phyloP scores from a whole-genome alignment of 1,140 invertebrate genomes.

The Mamestra configurata region DNA sequence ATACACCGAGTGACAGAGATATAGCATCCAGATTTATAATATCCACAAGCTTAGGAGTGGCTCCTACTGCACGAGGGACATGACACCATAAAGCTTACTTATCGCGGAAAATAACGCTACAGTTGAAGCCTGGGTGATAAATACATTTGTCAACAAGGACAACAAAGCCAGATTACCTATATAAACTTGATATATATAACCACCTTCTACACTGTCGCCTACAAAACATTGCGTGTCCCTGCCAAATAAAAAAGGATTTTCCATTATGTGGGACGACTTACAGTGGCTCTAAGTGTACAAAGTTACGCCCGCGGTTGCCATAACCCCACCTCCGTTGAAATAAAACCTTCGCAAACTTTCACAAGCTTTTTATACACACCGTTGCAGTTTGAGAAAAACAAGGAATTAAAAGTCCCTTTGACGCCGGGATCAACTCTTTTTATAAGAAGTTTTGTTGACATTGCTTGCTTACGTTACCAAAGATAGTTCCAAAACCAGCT shows the following conservation, averaged over 20 bases:
- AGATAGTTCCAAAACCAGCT: neutral
- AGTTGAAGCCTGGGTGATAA: constrained; percentile 43
- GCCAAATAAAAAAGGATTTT: constrained; percentile 71
- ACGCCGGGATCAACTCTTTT: constrained; percentile 35
- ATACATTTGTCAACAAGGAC: constrained; percentile 45
- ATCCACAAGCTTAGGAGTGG: constrained; percentile 15
- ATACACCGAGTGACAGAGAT: constrained; percentile 6
- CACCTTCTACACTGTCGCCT: constrained; percentile 47
- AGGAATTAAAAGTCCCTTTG: constrained; percentile 57
- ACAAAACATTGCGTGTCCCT: constrained; percentile 67
- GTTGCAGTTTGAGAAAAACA: constrained; percentile 60
- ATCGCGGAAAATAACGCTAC: constrained; percentile 33
- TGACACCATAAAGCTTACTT: constrained; percentile 37
- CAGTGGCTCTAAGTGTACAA: constrained; percentile 67
- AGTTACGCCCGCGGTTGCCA: constrained; percentile 66
- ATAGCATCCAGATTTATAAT: neutral
- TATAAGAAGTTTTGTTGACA: constrained; percentile 16
- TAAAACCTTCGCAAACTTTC: constrained; percentile 67
- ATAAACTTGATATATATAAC: constrained; percentile 45
- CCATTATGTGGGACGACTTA: constrained; percentile 73
- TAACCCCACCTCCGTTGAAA: constrained; percentile 61
- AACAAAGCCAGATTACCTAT: constrained; percentile 43
- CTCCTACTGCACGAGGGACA: neutral
- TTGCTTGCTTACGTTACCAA: constrained; percentile 1
- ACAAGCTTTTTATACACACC: constrained; percentile 63